Base-by-base conservation (phyloP, 2,797 vertebrate species). In the Peromyscus eremicus region DNA sequence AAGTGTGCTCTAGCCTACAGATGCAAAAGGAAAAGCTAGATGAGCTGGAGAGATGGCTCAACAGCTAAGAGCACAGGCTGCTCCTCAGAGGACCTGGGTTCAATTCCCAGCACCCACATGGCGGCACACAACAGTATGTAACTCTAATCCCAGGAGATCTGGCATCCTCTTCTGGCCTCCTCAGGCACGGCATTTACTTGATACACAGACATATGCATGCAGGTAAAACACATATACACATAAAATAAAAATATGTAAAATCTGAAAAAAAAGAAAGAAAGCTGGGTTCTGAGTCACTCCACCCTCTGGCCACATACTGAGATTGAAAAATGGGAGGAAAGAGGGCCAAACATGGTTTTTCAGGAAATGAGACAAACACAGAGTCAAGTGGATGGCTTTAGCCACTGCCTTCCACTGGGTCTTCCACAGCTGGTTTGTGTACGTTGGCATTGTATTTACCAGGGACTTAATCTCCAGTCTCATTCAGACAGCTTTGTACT, bases 401-500 rank as follows among this genome's bases (percentile, higher is more conserved):
- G 66, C 23, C 29, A 23, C 21, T 70, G 80, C 84, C n/a, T 91
- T 85, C 86, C 68, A 13, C 55, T 2, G 49, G 40, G 55, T 6
- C 13, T 34, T 40, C 23, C 25, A 25, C 40, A 64, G 9, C 34
- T 37, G 52, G 37, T 34, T n/a, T 87, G 49, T 62, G 60, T 90
- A 5, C 37, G 12, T 64, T 17, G 0, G 75, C 1, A 3, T 49
- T 75, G 16, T 34, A 6, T 96, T 92, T 17, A 25, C 77, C 79
- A 73, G 52, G 73, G 46, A 87, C 57, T 82, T 84, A 0, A 77
- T 88, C 85, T 94, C 70, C 37, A 40, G 43, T 88, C 80, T 82
- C 16, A 71, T 92, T 97, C 92, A 75, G 91, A 82, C 57, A 95
- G 70, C 84, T 92, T 64, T 66, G 9, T 85, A 9, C 60, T 96